Conservation (phyloP, 2,797 vertebrate species). For the Cynopterus sphinx region DNA sequence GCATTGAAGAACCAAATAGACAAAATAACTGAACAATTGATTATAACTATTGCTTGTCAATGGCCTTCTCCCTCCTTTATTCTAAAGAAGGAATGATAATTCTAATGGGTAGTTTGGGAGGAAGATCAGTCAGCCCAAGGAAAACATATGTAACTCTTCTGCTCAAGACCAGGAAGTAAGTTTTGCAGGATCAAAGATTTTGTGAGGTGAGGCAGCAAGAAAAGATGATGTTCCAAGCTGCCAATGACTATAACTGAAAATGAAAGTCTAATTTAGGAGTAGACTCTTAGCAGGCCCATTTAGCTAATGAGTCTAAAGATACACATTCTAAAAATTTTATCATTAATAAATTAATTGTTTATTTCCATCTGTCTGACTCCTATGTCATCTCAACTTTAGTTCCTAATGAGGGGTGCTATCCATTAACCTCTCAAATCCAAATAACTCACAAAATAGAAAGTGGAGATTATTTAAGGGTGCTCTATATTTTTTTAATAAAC, state of each 20-base stretch:
- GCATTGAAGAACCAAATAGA: background rate
- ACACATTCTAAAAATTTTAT: background rate
- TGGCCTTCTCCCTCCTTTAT: background rate
- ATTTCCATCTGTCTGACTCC: background rate
- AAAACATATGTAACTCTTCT: background rate
- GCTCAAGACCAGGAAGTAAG: background rate
- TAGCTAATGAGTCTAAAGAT: background rate
- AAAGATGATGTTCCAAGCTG: background rate
- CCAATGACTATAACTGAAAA: background rate
- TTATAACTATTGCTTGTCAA: background rate
- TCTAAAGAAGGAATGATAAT: background rate
- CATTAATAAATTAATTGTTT: background rate
- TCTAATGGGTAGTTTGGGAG: background rate
- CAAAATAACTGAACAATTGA: background rate
- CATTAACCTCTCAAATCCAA: background rate
- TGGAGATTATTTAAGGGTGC: background rate
- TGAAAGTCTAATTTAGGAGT: background rate
- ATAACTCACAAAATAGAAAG: slow-evolving; percentile 15
- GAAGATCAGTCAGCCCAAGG: background rate
- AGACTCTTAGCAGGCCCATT: background rate
- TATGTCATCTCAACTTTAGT: background rate
- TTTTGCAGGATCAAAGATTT: background rate
- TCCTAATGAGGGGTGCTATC: background rate
- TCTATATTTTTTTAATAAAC: slow-evolving; percentile 35
- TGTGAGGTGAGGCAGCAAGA: background rate